Conservation (phyloP, 1,140 invertebrate genomes). For the Drosophila ercepeae region DNA sequence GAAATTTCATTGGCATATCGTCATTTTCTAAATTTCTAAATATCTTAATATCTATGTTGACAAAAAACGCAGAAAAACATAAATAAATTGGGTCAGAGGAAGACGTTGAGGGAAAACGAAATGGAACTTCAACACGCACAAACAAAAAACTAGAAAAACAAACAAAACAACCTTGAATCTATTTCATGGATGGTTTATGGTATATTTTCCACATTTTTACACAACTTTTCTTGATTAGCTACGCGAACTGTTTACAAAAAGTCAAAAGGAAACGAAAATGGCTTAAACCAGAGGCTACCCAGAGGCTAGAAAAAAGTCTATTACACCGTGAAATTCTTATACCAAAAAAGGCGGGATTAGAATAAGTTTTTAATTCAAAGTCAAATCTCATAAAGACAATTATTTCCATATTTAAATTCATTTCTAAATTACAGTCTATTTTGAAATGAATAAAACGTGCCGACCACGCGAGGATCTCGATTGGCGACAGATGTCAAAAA, state of each 20-base stretch:
- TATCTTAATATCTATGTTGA: conserved; percentile 7
- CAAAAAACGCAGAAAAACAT: conserved; percentile 10
- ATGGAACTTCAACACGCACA: conserved; percentile 29
- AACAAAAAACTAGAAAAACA: neutral
- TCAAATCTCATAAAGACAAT: conserved; percentile 17
- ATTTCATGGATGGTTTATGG: conserved; percentile 19
- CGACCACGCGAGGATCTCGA: conserved; percentile 54
- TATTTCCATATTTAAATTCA: conserved; percentile 16
- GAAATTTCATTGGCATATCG: conserved; percentile 5
- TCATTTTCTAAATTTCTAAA: conserved; percentile 7
- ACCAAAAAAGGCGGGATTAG: conserved; percentile 15
- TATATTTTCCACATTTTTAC: conserved; percentile 23
- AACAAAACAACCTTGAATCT: conserved; percentile 37
- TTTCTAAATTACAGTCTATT: too few species aligned
- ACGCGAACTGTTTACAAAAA: conserved; percentile 35
- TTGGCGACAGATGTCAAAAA: conserved; percentile 36
- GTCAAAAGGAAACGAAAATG: conserved; percentile 1
- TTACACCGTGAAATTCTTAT: neutral
- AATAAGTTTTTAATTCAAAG: conserved; percentile 14
- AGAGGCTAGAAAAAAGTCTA: too few species aligned
- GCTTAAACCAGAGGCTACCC: neutral
- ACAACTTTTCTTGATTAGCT: conserved; percentile 42
- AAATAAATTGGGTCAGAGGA: conserved; percentile 30
- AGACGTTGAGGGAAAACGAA: conserved; percentile 10
- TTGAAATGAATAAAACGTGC: conserved; percentile 51